Base-by-base conservation (phyloP, 2,888 invertebrate species). In the Dicycla oo region DNA sequence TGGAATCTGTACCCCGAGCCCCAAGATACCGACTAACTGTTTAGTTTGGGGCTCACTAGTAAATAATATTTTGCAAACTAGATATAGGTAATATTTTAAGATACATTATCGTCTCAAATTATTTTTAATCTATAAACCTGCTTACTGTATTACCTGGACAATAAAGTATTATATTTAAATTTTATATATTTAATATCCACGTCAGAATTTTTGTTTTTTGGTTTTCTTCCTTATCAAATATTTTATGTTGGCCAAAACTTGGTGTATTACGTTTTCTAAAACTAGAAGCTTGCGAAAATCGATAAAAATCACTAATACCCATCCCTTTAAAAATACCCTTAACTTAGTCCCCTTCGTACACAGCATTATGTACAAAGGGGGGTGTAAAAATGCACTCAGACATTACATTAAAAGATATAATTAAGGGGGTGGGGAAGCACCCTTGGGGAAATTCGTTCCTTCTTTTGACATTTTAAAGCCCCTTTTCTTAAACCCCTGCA, bases 361-460 rank as follows among this genome's bases (percentile, higher is more conserved):
- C 78, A 86, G 74, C 73, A 80, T 87, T 88, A 90, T 91, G 79
- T 90, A 91, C 86, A 82, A 75, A 91, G 90, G 81, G 92, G 92
- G 91, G 87, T 91, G 92, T 93, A 95, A 95, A 95, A 95, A 95
- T 95, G 94, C 94, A 95, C 93, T 94, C 94, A 93, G 93, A 94
- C 94, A 92, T 94, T 92, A 93, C 94, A 95, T 95, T 95, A 94
- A 94, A 95, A 95, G 94, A 95, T 95, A 94, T 95, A 95, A 95
- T 95, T 95, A 95, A 94, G 93, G 93, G 93, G 93, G 93, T 89
- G 90, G 89, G 88, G 81, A 77, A 82, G 91, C 89, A 94, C 95
- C 93, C 93, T 86, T 87, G 91, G 94, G 94, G 94, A 94, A 93
- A 91, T 83, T 93, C 92, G 92, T 85, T 86, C 93, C 94, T 95